Percentiles rank a stretch among this genome's conserved stretches.
Evolutionary conservation across 2,113 vertebrate genomes (phyloP).

Genomic region (Sander lucioperca): DNA sequence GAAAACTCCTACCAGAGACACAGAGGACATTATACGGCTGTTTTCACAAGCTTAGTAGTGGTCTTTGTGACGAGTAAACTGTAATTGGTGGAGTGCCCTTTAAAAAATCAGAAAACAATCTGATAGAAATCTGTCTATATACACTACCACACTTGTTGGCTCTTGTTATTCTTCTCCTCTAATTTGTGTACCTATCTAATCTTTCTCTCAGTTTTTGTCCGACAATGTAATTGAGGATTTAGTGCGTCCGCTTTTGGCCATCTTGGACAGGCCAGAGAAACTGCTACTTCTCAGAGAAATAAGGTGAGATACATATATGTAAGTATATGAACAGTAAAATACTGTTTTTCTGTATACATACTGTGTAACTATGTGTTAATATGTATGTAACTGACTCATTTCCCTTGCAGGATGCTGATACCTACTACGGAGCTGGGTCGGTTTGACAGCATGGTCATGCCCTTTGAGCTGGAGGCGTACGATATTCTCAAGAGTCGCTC

Average conservation of each 20-base stretch:
- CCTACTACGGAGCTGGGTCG: slow-evolving; percentile 87
- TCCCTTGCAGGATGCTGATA: slow-evolving; percentile 87
- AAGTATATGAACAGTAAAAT: neutral
- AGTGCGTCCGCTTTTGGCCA: slow-evolving; percentile 92
- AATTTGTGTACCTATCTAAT: slow-evolving; percentile 4
- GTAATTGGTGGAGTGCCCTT: neutral
- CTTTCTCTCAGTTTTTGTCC: slow-evolving; percentile 85
- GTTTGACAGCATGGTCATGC: slow-evolving; percentile 96
- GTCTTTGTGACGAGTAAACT: neutral
- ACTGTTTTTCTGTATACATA: slow-evolving; percentile 17
- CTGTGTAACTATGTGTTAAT: slow-evolving; percentile 18
- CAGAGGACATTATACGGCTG: neutral
- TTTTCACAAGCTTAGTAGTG: neutral
- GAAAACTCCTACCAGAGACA: neutral
- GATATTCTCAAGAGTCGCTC: slow-evolving; percentile 91
- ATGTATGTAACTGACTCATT: slow-evolving; percentile 19
- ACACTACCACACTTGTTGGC: neutral
- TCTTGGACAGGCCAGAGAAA: slow-evolving; percentile 94
- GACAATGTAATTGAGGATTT: slow-evolving; percentile 92
- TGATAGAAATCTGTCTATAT: neutral
- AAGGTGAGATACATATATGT: slow-evolving; percentile 78
- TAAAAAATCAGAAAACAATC: slow-evolving; percentile 7
- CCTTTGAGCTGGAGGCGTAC: slow-evolving; percentile 93
- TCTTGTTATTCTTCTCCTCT: neutral
- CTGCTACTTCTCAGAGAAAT: slow-evolving; percentile 93